Evolutionary conservation across 2,797 vertebrate genomes (phyloP), one percentile per base, ranked within the genome.

Genomic region (Rhynchotus rufescens): DNA sequence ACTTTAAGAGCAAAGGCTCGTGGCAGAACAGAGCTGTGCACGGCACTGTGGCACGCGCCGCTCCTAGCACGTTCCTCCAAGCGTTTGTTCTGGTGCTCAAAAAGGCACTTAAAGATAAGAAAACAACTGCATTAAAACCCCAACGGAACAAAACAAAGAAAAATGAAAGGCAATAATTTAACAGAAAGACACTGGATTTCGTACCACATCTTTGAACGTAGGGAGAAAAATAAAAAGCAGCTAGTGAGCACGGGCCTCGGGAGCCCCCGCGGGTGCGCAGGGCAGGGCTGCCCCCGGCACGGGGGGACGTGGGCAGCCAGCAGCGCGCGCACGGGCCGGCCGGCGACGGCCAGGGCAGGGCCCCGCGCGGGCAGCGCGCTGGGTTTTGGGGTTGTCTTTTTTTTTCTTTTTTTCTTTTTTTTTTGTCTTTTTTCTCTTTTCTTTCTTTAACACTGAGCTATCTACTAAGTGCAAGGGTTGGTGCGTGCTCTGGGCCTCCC

Each of bases 61-160:
- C 89, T 90, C 93, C 96, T 83, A 91, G 92, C 93, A 95, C 86
- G 59, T 66, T 78, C 95, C 86, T 95, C 96, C 93, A 87, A 76
- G 44, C 21, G 44, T 92, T 97, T 90, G 93, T 97, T 98, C 97
- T 73, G 82, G 98, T 98, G 98, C 98, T 98, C 98, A 98, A 98
- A 95, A 99, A 99, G 98, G 98, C 98, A 99, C 98, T 98, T 98
- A 95, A 94, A 97, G 97, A 97, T 94, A 98, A 98, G 97, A 97
- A 93, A 96, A 93, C 84, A 75, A 97, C 23, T 93, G 95, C 86
- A 96, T 89, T 97, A 93, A 94, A 97, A 82, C n/a, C 73, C 83
- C 89, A 90, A 83, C 86, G 15, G 80, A 94, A 85, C 92, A 75
- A 95, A 97, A 89, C 97, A 96, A 96, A 97, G 86, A 49, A 94